Evolutionary conservation across 2,113 vertebrate species (phyloP).

Genomic region (Rhinoptilus africanus): DNA sequence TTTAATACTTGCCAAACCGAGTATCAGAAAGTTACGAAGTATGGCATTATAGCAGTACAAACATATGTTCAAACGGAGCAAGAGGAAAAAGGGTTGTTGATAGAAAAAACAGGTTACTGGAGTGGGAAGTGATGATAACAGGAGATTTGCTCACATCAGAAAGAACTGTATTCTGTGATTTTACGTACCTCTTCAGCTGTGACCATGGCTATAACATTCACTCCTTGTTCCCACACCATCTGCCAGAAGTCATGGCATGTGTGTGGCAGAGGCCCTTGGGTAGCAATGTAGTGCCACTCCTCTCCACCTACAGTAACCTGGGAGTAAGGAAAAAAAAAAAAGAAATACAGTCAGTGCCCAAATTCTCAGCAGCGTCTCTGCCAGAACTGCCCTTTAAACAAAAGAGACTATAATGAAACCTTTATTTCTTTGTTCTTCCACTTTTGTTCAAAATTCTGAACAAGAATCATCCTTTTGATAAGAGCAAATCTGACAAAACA

Average conservation of each 20-base stretch:
- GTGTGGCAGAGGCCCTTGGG: slow-evolving; percentile 90
- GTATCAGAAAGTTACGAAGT: background rate
- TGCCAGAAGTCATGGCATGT: slow-evolving; percentile 97
- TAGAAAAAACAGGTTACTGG: background rate
- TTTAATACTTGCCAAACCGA: background rate
- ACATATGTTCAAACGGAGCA: background rate
- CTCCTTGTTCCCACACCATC: slow-evolving; percentile 97
- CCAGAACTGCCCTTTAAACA: background rate
- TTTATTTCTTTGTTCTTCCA: background rate
- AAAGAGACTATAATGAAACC: background rate
- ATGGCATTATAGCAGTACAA: background rate
- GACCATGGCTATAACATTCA: slow-evolving; percentile 95
- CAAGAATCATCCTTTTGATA: background rate
- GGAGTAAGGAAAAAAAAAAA: background rate
- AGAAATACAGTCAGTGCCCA: background rate
- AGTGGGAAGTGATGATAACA: background rate
- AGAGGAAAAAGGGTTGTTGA: background rate
- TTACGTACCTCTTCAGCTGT: slow-evolving; percentile 89
- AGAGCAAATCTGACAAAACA: background rate
- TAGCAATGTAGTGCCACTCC: slow-evolving; percentile 95
- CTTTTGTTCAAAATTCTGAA: background rate
- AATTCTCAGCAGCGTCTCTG: background rate
- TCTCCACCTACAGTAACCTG: slow-evolving; percentile 89
- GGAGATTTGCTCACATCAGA: background rate
- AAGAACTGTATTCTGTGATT: background rate